Conservation (phyloP, 1,140 invertebrate genomes). For the Babylonia areolata region DNA sequence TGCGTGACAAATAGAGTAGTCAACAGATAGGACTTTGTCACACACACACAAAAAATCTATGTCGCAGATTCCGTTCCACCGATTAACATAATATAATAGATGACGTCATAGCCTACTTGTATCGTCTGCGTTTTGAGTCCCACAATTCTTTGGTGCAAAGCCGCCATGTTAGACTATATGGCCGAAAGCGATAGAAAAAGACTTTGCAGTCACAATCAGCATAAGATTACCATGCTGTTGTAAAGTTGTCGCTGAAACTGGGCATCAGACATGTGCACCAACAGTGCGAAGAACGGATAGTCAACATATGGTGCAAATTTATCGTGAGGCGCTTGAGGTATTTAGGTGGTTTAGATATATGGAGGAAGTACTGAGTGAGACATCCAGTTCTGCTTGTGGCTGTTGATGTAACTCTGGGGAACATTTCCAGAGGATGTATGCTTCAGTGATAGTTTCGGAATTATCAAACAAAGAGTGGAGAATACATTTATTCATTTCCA, state of each 20-base stretch:
- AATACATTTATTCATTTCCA: not conserved
- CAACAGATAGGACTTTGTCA: too few relatives aligned
- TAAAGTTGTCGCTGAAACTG: not conserved
- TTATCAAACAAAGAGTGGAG: not conserved
- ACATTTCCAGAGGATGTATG: not conserved
- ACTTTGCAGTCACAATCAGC: not conserved
- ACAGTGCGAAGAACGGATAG: constrained; percentile 19
- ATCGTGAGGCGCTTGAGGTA: not conserved
- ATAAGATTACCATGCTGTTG: not conserved
- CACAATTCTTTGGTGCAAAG: constrained; percentile 29
- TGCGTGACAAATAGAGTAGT: too few relatives aligned
- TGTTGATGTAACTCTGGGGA: not conserved
- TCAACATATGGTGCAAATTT: not conserved
- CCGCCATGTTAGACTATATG: constrained; percentile 38
- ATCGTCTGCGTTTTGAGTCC: constrained; percentile 40
- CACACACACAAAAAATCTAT: not conserved
- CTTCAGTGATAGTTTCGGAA: not conserved
- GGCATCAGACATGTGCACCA: constrained; percentile 19
- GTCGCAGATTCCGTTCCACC: constrained; percentile 33
- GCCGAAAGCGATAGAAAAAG: not conserved
- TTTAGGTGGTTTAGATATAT: not conserved
- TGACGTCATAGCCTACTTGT: constrained; percentile 37
- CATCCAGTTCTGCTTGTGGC: not conserved
- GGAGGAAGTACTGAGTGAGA: not conserved
- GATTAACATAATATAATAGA: constrained; percentile 37